Evolutionary conservation across 2,797 vertebrate genomes (phyloP), one percentile per base, ranked within the genome.

Genomic region (Apogon hyalosoma): DNA sequence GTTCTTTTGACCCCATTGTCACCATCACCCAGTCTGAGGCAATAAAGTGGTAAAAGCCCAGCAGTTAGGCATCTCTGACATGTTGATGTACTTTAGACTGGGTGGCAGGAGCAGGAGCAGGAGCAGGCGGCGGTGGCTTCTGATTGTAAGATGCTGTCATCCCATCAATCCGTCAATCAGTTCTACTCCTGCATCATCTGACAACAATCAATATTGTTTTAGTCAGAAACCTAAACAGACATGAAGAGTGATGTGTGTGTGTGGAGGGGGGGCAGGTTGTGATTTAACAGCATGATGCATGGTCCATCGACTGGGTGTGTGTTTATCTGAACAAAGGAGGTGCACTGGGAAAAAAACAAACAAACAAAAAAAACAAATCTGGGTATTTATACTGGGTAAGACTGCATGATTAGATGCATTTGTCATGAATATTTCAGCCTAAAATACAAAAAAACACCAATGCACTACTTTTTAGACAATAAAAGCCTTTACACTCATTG

Each of bases 31-130:
- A 15, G 40, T 73, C 52, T 11, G 11, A 56, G 72, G 69, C 55
- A 77, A 72, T 86, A 70, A 73, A 83, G 75, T 59, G 62, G 65
- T 80, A 56, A 84, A 80, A 81, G n/a, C 49, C 68, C 80, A 76
- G 75, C 71, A 70, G 63, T 71, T 75, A 82, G 73, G 80, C 72
- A 66, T 79, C 54, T 60, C 73, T 59, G 82, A 81, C 77, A 79
- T 71, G 61, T 63, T 61, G 75, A 74, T 63, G 61, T 71, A 69
- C 64, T 56, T 71, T 21, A 60, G 67, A 73, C 58, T 63, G 68
- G 41, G 62, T 76, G 75, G 73, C 71, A 70, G 59, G 59, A 72
- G 63, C 40, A 7, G 16, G 52, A n/a, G n/a, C n/a, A n/a, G n/a
- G n/a, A n/a, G n/a, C n/a, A n/a, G n/a, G n/a, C 61, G 62, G 75